Conservation (phyloP, 2,888 invertebrate species). For the Chydorus sphaericus region DNA sequence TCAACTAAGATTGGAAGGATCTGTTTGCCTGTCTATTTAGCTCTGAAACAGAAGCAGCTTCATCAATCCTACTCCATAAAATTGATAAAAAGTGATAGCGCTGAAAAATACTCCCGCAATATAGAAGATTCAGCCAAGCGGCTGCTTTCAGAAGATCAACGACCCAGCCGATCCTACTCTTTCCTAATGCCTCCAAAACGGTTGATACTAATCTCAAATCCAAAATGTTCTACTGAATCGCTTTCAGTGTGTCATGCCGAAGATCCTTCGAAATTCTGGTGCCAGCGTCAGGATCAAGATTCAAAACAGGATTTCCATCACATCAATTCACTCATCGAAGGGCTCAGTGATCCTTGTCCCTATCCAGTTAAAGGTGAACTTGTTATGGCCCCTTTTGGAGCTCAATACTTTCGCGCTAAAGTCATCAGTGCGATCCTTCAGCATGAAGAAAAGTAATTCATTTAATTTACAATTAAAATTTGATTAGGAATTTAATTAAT, state of each 20-base stretch:
- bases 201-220: too few relatives aligned
- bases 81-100: slow-evolving; percentile 39
- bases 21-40: slow-evolving; percentile 51
- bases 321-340: slow-evolving; percentile 29
- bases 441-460: too few relatives aligned
- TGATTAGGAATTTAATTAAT: too few relatives aligned
- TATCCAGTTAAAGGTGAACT: slow-evolving; percentile 33
- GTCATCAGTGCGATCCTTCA: slow-evolving; percentile 27
- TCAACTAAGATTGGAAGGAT: slow-evolving; percentile 41
- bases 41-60: slow-evolving; percentile 49
- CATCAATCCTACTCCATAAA: slow-evolving; percentile 38
- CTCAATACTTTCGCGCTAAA: slow-evolving; percentile 39
- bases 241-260: slow-evolving; percentile 36
- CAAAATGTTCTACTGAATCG: too few relatives aligned
- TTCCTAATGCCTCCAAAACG: slow-evolving; percentile 15
- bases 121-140: neutral
- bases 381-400: slow-evolving; percentile 40
- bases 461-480: too few relatives aligned
- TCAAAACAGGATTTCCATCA: slow-evolving; percentile 26
- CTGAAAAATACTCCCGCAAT: neutral
- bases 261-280: slow-evolving; percentile 54
- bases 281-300: slow-evolving; percentile 38
- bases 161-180: too few relatives aligned
- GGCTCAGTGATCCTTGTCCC: slow-evolving; percentile 21
- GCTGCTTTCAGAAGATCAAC: too few relatives aligned